Evolutionary conservation across 2,888 invertebrate species (phyloP), one percentile per base, ranked within the genome.

Genomic region (Smittia aterrima): DNA sequence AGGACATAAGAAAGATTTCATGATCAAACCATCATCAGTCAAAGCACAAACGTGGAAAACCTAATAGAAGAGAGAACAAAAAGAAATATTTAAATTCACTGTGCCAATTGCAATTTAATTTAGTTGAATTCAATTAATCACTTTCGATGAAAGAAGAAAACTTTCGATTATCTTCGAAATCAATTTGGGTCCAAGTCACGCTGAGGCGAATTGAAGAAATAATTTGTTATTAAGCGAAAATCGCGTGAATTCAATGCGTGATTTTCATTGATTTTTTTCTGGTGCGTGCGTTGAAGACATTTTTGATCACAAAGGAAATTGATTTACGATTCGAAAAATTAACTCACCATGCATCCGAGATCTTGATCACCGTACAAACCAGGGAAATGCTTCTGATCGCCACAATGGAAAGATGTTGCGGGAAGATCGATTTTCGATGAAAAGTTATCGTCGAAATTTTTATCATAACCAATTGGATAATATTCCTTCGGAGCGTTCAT

Each of bases 401-500:
- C 92, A 79, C 95, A 95, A 76, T 91, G 89, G 82, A 95, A 95
- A 75, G 86, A 89, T 0, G 95, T 94, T 47, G 90, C 90, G 0
- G 94, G 94, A 22, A 94, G 83, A 79, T 93, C 93, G 0, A 93
- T 93, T 77, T 92, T 90, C 0, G 93, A 90, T 75, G 90, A 89
- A 81, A 93, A 93, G 79, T 93, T 92, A 78, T 94, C 94, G 79
- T 94, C 94, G 79, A 92, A 94, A 81, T 93, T 92, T 83, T 93
- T 93, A 79, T 93, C 93, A 79, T 94, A 94, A 0, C 92, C 92
- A 1, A 92, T 90, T 0, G 94, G 94, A 80, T 94, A 94, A 80
- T 94, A 94, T 79, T 94, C 94, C 64, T 90, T 88, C 0, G 94
- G 94, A 0, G 94, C 93, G 80, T 94, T 94, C 94, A 94, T 94